phyloP scores from a whole-genome alignment of 1,140 invertebrate genomes.

The Ceratosolen solmsi region DNA sequence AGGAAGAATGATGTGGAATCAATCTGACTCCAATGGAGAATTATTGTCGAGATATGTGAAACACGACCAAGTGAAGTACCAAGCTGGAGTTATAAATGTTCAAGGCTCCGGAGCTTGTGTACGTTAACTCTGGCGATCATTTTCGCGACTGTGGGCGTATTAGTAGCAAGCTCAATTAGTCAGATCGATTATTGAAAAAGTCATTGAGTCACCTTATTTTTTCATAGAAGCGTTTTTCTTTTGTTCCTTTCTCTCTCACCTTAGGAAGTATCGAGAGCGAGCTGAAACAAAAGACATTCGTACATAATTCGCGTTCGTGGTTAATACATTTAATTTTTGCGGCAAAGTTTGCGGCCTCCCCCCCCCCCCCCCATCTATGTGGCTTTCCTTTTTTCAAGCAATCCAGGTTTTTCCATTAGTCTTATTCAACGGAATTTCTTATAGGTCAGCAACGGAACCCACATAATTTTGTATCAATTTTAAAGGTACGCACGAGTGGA shows the following conservation, averaged over 20 bases:
- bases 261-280: background rate
- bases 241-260: conserved; percentile 5
- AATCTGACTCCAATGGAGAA: conserved; percentile 23
- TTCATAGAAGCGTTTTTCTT: conserved; percentile 4
- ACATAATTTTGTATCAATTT: too few species aligned
- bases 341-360: background rate
- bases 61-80: background rate
- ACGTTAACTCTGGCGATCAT: background rate
- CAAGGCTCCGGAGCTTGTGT: conserved; percentile 13
- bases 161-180: background rate
- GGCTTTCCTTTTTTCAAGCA: background rate
- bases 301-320: background rate
- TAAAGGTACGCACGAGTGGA: too few species aligned
- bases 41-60: background rate
- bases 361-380: background rate
- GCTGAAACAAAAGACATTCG: conserved; percentile 3
- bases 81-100: conserved; percentile 14
- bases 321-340: background rate
- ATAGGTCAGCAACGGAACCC: too few species aligned
- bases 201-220: background rate
- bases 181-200: conserved; percentile 16
- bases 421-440: background rate
- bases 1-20: conserved; percentile 6
- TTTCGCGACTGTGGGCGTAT: background rate
- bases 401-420: background rate